Base-by-base conservation (phyloP, 2,113 vertebrate genomes). In the Albula glossodonta region DNA sequence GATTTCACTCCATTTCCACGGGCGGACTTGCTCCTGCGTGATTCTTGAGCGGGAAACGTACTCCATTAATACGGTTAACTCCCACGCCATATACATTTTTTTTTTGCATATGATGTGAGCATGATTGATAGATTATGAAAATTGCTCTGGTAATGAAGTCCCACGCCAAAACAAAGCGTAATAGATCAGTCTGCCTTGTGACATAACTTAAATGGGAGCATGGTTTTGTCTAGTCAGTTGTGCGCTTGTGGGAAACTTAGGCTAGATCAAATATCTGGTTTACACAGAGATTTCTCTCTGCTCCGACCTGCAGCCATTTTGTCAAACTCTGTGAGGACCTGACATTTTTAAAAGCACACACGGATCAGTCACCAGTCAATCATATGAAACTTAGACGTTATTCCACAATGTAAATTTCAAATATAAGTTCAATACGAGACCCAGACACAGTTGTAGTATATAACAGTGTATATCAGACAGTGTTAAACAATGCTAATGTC, bases 31-130 rank as follows among this genome's bases (percentile, higher is more conserved):
- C 82, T 90, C 41, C 84, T 51, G 90, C 88, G 91, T 93, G 93
- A 93, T 89, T 89, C 31, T 89, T 88, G 85, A 17, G 60, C 74
- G 86, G 77, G 3, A 83, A 89, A 91, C 80, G 80, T 84, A 91
- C 25, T 51, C 86, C 91, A 93, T 94, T 93, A 92, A 93, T 92
- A 91, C 89, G 88, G 31, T 89, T 87, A 87, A 88, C 88, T 79
- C 85, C 51, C 63, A 3, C 88, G 11, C n/a, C 31, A 89, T 93
- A 91, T 91, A 41, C 1, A n/a, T 41, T 41, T 90, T 91, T 86
- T 90, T 89, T 90, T 63, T 85, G 89, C 84, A 41, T 88, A 83
- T 90, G 91, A 92, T 93, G 82, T 87, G 91, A 86, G 85, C 91
- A 93, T 94, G 92, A 91, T 90, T 89, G 60, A 81, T 81, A 90